phyloP scores from a whole-genome alignment of 1,140 invertebrate species.

The Zaprionus inermis region DNA sequence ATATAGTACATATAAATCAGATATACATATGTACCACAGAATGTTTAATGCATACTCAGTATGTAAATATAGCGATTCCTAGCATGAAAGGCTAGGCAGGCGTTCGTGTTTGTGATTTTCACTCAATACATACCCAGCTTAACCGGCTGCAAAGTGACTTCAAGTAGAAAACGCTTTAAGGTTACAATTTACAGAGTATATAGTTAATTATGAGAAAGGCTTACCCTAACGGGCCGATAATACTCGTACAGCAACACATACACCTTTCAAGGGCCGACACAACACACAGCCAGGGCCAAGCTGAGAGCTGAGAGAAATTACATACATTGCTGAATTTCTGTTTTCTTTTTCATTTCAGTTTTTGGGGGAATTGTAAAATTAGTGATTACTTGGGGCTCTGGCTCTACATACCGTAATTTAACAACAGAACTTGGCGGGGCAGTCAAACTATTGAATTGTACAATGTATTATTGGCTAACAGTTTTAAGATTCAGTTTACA shows the following conservation, averaged over 20 bases:
- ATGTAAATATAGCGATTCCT: constrained; percentile 44
- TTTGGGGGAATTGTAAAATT: constrained; percentile 28
- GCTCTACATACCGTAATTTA: constrained; percentile 47
- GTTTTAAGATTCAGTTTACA: constrained; percentile 46
- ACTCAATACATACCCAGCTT: constrained; percentile 70
- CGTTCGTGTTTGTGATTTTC: constrained; percentile 35
- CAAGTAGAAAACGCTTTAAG: constrained; percentile 64
- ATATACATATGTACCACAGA: constrained; percentile 1
- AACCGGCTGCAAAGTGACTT: constrained; percentile 69
- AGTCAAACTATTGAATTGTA: constrained; percentile 43
- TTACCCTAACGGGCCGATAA: constrained; percentile 66
- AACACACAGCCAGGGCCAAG: constrained; percentile 51
- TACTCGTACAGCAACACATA: constrained; percentile 42
- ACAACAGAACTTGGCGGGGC: constrained; percentile 31
- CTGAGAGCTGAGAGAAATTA: constrained; percentile 52
- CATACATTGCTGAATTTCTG: constrained; percentile 44
- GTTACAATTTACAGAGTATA: constrained; percentile 57
- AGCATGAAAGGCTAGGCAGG: constrained; percentile 32
- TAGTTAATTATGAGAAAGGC: constrained; percentile 58
- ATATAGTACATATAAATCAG: constrained; percentile 27
- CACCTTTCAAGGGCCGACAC: constrained; percentile 39
- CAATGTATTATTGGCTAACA: constrained; percentile 33
- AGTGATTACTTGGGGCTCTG: constrained; percentile 35
- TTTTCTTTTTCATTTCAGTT: constrained; percentile 11
- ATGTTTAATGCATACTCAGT: constrained; percentile 31